A percentile compares a stretch with the other conserved stretches of the same genome.
phyloP scores from a whole-genome alignment of 2,113 vertebrate species.

The Echinops telfairi region DNA sequence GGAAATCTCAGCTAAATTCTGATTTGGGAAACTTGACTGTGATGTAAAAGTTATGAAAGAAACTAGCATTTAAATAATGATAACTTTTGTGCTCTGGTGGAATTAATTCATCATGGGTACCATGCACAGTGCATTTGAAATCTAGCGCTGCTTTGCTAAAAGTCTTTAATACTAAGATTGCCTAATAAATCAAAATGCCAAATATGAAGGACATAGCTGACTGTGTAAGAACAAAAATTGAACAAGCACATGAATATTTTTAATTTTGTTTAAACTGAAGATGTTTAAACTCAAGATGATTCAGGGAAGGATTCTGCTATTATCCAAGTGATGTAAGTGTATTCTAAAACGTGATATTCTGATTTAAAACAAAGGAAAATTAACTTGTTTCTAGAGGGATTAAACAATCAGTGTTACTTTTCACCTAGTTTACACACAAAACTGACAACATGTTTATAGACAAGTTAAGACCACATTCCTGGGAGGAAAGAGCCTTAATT shows the following conservation, averaged over 20 bases:
- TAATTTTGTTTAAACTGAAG: slow-evolving; percentile 75
- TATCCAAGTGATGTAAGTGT: background rate
- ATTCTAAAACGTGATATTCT: background rate
- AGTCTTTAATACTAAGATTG: slow-evolving; percentile 93
- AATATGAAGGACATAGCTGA: slow-evolving; percentile 86
- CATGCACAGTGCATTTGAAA: slow-evolving; percentile 91
- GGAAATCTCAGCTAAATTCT: slow-evolving; percentile 84
- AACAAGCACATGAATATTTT: slow-evolving; percentile 72
- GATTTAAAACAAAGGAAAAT: slow-evolving; percentile 70
- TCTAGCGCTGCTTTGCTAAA: slow-evolving; percentile 87
- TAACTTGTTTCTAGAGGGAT: slow-evolving; percentile 61
- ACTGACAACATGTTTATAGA: background rate
- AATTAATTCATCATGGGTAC: slow-evolving; percentile 96
- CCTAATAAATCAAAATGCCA: slow-evolving; percentile 98
- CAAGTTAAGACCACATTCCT: background rate
- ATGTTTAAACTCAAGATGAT: slow-evolving; percentile 60
- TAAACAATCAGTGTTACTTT: background rate
- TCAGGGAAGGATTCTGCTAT: slow-evolving; percentile 54
- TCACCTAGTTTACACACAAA: slow-evolving; percentile 39
- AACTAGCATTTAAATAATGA: slow-evolving; percentile 90
- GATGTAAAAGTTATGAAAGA: slow-evolving; percentile 85
- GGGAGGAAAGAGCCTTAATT: background rate
- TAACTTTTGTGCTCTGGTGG: slow-evolving; percentile 92
- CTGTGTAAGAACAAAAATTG: slow-evolving; percentile 83
- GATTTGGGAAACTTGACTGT: slow-evolving; percentile 83